Base-by-base conservation (phyloP, 2,113 vertebrate genomes). In the Campylorhamphus procurvoides region DNA sequence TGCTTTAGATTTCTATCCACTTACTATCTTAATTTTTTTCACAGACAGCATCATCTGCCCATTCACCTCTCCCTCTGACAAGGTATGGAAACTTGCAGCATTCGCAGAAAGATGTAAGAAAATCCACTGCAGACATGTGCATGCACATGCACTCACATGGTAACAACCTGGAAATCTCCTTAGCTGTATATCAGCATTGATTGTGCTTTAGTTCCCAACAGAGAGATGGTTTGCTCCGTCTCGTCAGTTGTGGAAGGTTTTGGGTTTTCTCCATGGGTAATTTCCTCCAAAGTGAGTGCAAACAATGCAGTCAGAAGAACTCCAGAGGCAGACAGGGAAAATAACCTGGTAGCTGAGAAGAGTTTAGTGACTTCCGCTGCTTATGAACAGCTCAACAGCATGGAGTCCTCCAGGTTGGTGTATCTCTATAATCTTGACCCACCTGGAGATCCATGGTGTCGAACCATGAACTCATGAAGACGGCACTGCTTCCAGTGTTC, bases 331-430 rank as follows among this genome's bases (percentile, higher is more conserved):
- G 86, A 46, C 53, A 87, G 50, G 58, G 62, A 83, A 77, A 67
- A 35, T 35, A 82, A 68, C 39, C 66, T 73, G 55, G 39, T 59
- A 85, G 95, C 13, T 81, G 97, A 79, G 96, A 77, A 93, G 87
- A 94, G 78, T 28, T 92, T 72, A 84, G 88, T 90, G 90, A 71
- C 55, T 84, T 96, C 90, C 96, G 98, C 95, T 97, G 98, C 96
- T 97, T 76, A 56, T 97, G 98, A 98, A 98, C 94, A 98, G 97
- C 98, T 98, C 98, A 81, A 98, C 98, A 98, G 98, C 98, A 98
- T 98, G 98, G 98, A 98, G 97, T 98, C 97, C 97, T 98, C 98
- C 98, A 98, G 98, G 98, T 98, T 98, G 98, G 98, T 98, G 98
- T 97, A 94, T 97, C 94, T 98, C 96, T 97, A 97, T 97, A 97